These are phyloP conservation scores for Lophochroa leadbeateri DNA, from an alignment of 2,113 vertebrate genomes.

Conservation along the genomic window DNA sequence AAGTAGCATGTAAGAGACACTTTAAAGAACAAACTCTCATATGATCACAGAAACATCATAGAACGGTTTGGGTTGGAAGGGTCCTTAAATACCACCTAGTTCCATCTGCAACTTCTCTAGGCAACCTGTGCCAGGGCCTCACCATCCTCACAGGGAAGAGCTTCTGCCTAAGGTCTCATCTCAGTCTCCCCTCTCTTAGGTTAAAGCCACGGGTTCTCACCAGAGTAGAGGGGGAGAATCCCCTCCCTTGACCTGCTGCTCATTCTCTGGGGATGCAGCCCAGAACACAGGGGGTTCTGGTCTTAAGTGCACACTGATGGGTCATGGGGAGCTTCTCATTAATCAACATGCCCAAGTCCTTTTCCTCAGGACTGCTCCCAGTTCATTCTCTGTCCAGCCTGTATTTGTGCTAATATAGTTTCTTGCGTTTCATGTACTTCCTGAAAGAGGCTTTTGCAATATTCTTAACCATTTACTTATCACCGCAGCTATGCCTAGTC, in stretches of 20 bases:
- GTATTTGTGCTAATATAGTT: not conserved
- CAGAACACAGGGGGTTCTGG: not conserved
- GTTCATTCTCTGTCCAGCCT: not conserved
- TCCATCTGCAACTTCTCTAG: not conserved
- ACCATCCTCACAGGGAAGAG: not conserved
- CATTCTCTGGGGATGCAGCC: not conserved
- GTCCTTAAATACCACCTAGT: not conserved
- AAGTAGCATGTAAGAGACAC: not conserved
- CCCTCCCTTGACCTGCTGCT: not conserved
- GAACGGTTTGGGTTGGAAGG: not conserved
- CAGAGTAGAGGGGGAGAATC: not conserved
- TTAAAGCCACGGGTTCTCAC: not conserved
- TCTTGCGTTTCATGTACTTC: not conserved
- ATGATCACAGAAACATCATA: not conserved
- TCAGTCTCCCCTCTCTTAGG: not conserved
- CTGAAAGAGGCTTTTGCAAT: not conserved
- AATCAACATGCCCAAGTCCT: not conserved
- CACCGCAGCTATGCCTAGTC: not conserved
- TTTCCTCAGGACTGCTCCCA: not conserved
- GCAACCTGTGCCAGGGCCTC: not conserved
- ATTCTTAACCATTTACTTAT: not conserved
- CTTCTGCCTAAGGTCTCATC: not conserved
- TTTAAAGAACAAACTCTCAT: not conserved
- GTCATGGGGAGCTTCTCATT: not conserved
- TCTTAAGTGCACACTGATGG: not conserved